A percentile compares a stretch with the other conserved stretches of the same genome.
These are phyloP conservation scores for Sclerodermus sp. DNA, from an alignment of 2,888 invertebrate species.

Conservation along the genomic window DNA sequence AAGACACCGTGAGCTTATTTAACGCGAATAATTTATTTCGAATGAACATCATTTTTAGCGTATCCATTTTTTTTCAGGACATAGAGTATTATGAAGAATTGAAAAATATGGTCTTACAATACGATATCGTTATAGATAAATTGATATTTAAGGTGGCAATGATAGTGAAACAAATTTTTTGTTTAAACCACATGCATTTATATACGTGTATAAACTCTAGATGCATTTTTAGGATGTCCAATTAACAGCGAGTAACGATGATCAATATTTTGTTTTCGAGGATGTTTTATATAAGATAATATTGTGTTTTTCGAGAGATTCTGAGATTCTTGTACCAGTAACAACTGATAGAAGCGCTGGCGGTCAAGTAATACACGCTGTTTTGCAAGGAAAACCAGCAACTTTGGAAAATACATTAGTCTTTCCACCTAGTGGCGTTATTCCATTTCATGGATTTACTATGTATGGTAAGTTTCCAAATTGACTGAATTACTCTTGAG, in stretches of 20 bases:
- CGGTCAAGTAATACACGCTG: constrained; percentile 71
- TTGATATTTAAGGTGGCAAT: constrained; percentile 80
- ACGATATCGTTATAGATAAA: constrained; percentile 91
- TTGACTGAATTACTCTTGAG: background rate
- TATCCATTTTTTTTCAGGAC: constrained; percentile 62
- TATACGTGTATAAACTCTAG: too few relatives aligned
- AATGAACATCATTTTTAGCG: background rate
- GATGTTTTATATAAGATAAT: constrained; percentile 91
- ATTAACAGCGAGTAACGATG: constrained; percentile 94
- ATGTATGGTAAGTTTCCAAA: constrained; percentile 80
- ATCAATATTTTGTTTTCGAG: constrained; percentile 97
- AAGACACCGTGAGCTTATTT: constrained; percentile 62
- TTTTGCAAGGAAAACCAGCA: constrained; percentile 72
- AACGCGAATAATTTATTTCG: background rate
- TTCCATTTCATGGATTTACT: constrained; percentile 95
- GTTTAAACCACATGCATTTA: too few relatives aligned
- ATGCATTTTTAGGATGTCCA: constrained; percentile 82
- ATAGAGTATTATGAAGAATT: constrained; percentile 76
- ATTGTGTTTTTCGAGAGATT: constrained; percentile 89
- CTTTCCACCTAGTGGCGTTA: constrained; percentile 92
- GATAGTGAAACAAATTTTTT: too few relatives aligned
- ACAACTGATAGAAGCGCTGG: constrained; percentile 60
- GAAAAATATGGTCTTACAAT: constrained; percentile 79
- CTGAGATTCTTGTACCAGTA: constrained; percentile 74
- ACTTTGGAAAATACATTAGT: constrained; percentile 71